Percentiles rank a stretch among this genome's conserved stretches.
phyloP scores from a whole-genome alignment of 2,113 vertebrate species.

The Indri indri region DNA sequence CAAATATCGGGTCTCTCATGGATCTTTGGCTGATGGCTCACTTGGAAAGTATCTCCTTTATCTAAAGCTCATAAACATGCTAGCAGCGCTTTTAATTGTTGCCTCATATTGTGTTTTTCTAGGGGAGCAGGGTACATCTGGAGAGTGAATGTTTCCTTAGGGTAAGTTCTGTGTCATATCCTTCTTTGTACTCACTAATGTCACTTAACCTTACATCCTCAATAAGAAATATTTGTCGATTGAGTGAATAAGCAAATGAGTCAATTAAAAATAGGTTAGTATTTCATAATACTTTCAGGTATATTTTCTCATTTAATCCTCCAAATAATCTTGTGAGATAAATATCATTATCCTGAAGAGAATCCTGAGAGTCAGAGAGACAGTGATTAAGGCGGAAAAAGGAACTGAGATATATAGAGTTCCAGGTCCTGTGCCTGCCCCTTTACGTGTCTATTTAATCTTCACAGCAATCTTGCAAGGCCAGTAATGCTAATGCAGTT shows the following conservation, averaged over 20 bases:
- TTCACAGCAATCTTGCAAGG: neutral
- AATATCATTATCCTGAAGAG: neutral
- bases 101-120: neutral
- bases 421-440: neutral
- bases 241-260: neutral
- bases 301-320: slow-evolving; percentile 18
- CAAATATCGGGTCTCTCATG: fast-evolving
- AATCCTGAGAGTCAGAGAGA: neutral
- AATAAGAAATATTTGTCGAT: neutral
- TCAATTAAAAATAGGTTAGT: slow-evolving; percentile 12
- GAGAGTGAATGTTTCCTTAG: neutral
- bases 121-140: neutral
- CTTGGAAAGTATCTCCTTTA: neutral
- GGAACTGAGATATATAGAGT: neutral
- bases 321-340: slow-evolving; percentile 1
- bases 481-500: neutral
- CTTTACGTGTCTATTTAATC: neutral
- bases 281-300: neutral
- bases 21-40: neutral
- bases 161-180: neutral
- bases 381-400: neutral
- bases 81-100: neutral
- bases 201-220: slow-evolving; percentile 9
- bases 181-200: neutral
- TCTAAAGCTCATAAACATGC: neutral